Conservation (phyloP, 2,797 vertebrate species). For the Neopelma chrysocephalum region DNA sequence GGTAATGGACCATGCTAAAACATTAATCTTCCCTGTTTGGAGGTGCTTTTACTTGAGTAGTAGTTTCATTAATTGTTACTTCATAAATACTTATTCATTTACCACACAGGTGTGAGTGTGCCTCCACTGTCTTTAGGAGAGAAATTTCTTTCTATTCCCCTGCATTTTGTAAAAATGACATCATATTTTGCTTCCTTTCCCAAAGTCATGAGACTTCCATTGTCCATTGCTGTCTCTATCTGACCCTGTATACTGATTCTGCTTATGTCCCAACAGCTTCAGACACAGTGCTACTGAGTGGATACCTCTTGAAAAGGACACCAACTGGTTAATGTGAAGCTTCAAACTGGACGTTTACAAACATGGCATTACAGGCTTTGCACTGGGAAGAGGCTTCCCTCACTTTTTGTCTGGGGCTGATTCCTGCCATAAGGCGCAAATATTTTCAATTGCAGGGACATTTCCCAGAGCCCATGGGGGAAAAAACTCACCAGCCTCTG, state of each 20-base stretch:
- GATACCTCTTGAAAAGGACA: background rate
- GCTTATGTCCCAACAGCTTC: background rate
- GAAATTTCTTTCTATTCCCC: background rate
- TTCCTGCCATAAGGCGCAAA: background rate
- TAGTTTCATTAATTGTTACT: background rate
- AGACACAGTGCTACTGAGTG: background rate
- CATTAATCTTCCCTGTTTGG: background rate
- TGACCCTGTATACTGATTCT: background rate
- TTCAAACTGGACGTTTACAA: background rate
- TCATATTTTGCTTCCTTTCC: background rate
- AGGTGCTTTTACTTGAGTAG: background rate
- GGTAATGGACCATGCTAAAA: background rate
- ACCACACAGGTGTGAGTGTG: rapidly evolving
- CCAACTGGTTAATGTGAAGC: background rate
- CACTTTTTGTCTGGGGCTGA: background rate
- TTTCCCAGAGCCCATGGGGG: background rate
- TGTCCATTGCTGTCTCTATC: background rate
- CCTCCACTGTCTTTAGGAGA: background rate
- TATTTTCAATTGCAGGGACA: background rate
- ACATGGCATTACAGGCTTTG: background rate
- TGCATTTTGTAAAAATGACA: background rate
- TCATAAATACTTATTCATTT: background rate
- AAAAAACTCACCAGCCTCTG: background rate
- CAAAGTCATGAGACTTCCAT: background rate
- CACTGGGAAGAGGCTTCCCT: background rate